Evolutionary conservation across 1,140 invertebrate species (phyloP), one percentile per base, ranked within the genome.

Genomic region (Nebria ingens): DNA sequence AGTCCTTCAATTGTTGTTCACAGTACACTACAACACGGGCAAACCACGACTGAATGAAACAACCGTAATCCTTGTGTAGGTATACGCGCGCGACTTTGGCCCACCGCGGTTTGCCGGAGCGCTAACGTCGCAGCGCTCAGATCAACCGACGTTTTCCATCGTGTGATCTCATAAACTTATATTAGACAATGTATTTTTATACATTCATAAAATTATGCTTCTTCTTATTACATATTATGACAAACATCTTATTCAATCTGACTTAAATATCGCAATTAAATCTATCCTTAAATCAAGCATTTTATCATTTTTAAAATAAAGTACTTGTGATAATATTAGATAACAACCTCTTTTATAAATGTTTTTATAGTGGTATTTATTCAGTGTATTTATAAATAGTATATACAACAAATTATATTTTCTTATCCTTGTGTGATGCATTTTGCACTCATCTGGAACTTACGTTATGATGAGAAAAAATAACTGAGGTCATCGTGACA

Each of bases 41-140:
- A 12, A 45, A 45, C 40, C 40, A 17, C 40, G 40, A 45, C 40
- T 45, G 40, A 45, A 11, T 45, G 15, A 45, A 11, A 45, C 9
- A 9, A 17, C 40, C 40, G 40, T 45, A 45, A 45, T 45, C 40
- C 40, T 45, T 45, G 40, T 45, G 40, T 45, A 45, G 40, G 40
- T 17, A 45, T 6, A 45, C 4, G 17, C 40, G 6, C 6, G 6
- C n/a, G 6, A n/a, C 6, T n/a, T n/a, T n/a, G 6, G 25, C n/a
- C 25, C 25, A 34, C 15, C 3, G 40, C 9, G 17, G 15, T 4
- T 45, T 9, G 9, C 6, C 17, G 40, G 9, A 45, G 40, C 3
- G 6, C 17, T 29, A 29, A 45, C 40, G 40, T 17, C 15, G 40
- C 17, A 17, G 9, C 40, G 40, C 17, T 9, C 40, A 45, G 17